Base-by-base conservation (phyloP, 1,140 invertebrate species). In the Homarus americanus region DNA sequence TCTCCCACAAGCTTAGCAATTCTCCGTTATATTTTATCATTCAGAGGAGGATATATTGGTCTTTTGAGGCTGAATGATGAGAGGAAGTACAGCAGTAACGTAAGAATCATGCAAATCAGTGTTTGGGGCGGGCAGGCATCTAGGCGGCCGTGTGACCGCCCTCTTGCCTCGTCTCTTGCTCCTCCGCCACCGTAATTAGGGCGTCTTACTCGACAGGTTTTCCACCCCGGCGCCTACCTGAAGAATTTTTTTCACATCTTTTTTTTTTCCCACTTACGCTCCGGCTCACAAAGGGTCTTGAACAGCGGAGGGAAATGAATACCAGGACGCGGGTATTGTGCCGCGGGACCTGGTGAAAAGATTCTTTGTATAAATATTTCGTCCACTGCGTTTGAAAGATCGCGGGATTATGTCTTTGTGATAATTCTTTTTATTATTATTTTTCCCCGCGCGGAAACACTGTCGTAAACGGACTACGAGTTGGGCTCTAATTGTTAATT, bases 301-400 rank as follows among this genome's bases (percentile, higher is more conserved):
- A 44, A 32, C 40, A 49, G 1, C 76, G 40, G 32, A 38, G 76
- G 75, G 40, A 79, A 79, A 79, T 79, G 76, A 49, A 79, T 79
- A 79, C 76, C 76, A 10, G 40, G 76, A 79, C 76, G 32, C 40
- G 20, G 76, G 76, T 69, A 69, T 69, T 69, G 36, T 49, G 44
- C 28, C 9, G 76, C 36, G 15, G 76, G n/a, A 12, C 40, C 28
- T 49, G 24, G 24, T 38, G 76, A 41, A 41, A n/a, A 79, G 36
- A 44, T 32, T 79, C 36, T 20, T 63, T 15, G 4, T 20, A 63
- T 63, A 49, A 49, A 49, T 15, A 15, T 49, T 7, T 49, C 44
- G 44, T 49, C 44, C 15, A 7, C 44, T 49, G 44, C 5, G 44
- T 63, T 63, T 63, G 58, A 63, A 69, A 24, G 24, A 69, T 32